phyloP scores from a whole-genome alignment of 2,113 vertebrate genomes.

The Phylloscopus trochiloides region DNA sequence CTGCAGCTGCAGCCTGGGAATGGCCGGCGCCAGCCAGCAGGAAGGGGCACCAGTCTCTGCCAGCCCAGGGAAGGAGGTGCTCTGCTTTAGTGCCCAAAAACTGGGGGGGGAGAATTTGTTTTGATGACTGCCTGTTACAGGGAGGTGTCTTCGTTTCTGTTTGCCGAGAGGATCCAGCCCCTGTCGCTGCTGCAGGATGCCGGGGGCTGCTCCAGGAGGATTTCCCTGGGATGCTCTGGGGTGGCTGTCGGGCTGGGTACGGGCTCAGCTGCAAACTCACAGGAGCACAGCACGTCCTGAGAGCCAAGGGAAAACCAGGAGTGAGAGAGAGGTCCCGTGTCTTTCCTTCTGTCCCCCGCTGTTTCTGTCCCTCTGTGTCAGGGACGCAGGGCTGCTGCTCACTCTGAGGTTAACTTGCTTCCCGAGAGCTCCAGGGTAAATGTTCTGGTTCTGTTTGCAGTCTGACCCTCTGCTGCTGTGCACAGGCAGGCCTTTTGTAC shows the following conservation, averaged over 20 bases:
- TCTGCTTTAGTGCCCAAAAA: neutral
- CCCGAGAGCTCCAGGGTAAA: neutral
- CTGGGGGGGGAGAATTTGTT: neutral
- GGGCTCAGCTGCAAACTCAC: neutral
- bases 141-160: neutral
- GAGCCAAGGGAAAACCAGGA: neutral
- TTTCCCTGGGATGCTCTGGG: neutral
- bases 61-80: neutral
- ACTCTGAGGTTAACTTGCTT: neutral
- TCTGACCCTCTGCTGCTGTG: neutral
- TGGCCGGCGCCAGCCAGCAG: neutral
- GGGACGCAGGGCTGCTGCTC: neutral
- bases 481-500: neutral
- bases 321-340: neutral
- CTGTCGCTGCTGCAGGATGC: fast-evolving
- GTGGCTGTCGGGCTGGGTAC: neutral
- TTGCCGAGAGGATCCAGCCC: fast-evolving
- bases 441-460: neutral
- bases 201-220: fast-evolving
- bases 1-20: neutral
- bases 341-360: neutral
- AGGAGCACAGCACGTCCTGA: neutral
- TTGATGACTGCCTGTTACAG: fast-evolving
- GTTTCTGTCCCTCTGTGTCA: neutral
- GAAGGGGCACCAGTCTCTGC: fast-evolving